Evolutionary conservation across 2,888 invertebrate species (phyloP), one percentile per base, ranked within the genome.

Genomic region (Xestia ashworthii): DNA sequence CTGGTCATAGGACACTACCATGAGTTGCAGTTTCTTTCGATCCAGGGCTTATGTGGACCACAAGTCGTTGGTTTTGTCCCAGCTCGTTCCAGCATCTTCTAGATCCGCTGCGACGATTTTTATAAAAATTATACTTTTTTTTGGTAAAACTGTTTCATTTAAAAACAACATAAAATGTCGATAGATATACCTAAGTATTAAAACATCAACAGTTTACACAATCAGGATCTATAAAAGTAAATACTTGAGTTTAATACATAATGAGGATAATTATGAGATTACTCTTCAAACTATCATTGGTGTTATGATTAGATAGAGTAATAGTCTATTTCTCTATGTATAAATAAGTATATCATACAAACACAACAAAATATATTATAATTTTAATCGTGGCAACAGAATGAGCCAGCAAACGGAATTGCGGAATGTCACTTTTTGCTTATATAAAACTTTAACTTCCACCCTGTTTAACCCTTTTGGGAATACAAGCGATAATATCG

Each of bases 201-300:
- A 44, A 32, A 53, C 16, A 12, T 22, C 12, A 71, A 58, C 5
- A 19, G 38, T 72, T 46, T 16, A 2, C 6, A 11, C 38, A 46
- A 41, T 48, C 44, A 67, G 44, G 11, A 78, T 8, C 14, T 0
- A 38, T 38, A 25, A 38, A 32, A n/a, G 58, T 25, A 55, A 5
- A 2, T n/a, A 38, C 32, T 67, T 19, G 25, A 25, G 38, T 14
- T 48, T 60, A 48, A 14, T 19, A 60, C 22, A 11, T 60, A 32
- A 25, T 67, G 44, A 76, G 14, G 32, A 41, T 53, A 50, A 50
- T 50, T n/a, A 48, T 32, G 14, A 32, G 0, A 62, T 38, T 44
- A 62, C 25, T 77, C 53, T 78, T 64, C 44, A 78, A 50, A 62
- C 68, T 53, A n/a, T 38, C 48, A 80, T 80, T 80, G 44, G n/a